A percentile compares a stretch with the other conserved stretches of the same genome.
Conservation (phyloP, 1,140 invertebrate species). For the Cyrtorhinus lividipennis region DNA sequence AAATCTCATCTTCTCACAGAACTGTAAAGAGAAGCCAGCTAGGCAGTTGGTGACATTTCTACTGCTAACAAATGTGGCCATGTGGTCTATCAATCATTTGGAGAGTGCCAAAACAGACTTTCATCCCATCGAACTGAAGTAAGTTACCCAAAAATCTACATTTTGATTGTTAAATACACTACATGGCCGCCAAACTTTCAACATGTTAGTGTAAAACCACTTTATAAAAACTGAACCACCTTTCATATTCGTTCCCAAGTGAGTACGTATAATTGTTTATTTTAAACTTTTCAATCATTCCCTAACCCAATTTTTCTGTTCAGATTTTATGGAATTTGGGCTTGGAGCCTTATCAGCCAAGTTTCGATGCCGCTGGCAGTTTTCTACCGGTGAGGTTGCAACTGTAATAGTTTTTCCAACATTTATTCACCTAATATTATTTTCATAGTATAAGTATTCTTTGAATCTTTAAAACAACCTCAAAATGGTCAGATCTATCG, state of each 20-base stretch:
- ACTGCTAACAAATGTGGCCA: slow-evolving; percentile 37
- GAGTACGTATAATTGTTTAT: too few relatives aligned
- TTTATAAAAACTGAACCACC: too few relatives aligned
- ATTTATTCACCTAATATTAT: background rate
- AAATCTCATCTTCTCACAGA: too few relatives aligned
- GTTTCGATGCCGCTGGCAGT: slow-evolving; percentile 54
- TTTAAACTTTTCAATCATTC: too few relatives aligned
- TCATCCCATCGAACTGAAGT: slow-evolving; percentile 43
- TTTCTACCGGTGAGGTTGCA: slow-evolving; percentile 41
- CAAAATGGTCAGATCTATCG: too few relatives aligned
- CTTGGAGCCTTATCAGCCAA: slow-evolving; percentile 57
- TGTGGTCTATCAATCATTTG: slow-evolving; percentile 42
- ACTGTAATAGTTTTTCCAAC: background rate
- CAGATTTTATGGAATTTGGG: slow-evolving; percentile 46
- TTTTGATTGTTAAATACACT: background rate
- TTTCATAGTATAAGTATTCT: too few relatives aligned
- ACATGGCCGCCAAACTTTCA: too few relatives aligned
- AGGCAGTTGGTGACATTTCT: slow-evolving; percentile 38
- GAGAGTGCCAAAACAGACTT: slow-evolving; percentile 47
- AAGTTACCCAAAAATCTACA: background rate
- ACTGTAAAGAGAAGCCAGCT: slow-evolving; percentile 32
- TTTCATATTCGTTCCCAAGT: too few relatives aligned
- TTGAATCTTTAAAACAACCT: too few relatives aligned
- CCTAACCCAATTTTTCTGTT: too few relatives aligned
- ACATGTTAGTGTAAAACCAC: too few relatives aligned